These are phyloP conservation scores for Petrocephalus microphthalmus DNA, from an alignment of 2,113 vertebrate genomes.

Conservation along the genomic window DNA sequence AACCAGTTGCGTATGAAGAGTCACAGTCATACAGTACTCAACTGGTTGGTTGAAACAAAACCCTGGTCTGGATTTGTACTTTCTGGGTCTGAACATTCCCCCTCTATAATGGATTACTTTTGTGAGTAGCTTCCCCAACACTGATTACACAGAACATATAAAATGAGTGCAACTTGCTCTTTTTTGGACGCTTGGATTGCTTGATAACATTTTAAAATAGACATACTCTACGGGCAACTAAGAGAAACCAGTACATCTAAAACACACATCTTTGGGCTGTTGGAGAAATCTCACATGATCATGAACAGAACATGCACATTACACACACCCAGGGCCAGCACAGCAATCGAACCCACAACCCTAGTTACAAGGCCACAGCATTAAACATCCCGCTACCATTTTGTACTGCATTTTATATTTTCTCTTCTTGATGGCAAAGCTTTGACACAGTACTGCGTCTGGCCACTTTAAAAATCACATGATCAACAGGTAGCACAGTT, in stretches of 20 bases:
- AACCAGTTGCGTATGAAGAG: no score
- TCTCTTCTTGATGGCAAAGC: neutral
- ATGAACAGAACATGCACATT: neutral
- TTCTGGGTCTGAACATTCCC: no score
- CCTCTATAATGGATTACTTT: no score
- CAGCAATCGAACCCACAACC: neutral
- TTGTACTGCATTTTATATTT: neutral
- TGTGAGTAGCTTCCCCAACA: no score
- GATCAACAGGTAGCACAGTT: neutral
- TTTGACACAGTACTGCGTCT: neutral
- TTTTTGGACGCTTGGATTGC: neutral
- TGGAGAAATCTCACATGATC: neutral
- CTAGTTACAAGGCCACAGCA: neutral
- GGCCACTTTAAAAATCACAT: neutral
- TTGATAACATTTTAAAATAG: neutral
- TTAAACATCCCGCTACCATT: no score
- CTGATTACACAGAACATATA: neutral
- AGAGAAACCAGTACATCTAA: neutral
- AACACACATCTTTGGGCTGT: neutral
- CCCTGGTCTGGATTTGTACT: no score
- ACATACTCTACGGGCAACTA: neutral
- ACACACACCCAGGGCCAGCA: neutral
- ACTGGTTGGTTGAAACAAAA: no score
- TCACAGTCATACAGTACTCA: no score
- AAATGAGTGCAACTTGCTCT: neutral